Evolutionary conservation across 2,888 invertebrate species (phyloP), one percentile per base, ranked within the genome.

Genomic region (Apodemia duryi): DNA sequence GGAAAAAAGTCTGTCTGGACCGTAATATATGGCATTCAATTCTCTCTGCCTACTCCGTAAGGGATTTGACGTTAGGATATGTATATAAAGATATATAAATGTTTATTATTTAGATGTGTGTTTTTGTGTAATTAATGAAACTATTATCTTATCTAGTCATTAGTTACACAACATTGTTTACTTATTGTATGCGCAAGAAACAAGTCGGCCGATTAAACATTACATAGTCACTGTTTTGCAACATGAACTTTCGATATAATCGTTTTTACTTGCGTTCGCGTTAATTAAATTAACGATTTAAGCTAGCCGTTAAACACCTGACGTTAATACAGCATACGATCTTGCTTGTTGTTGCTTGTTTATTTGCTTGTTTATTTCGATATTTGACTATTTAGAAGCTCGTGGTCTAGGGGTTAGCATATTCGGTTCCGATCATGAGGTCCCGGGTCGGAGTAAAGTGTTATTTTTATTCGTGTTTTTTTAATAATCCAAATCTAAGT

Each of bases 201-300:
- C 57, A 11, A 57, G 57, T 57, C 32, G 32, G 32, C 57, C 32
- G 32, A 13, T 35, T 57, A 57, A 57, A 57, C 57, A 57, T 57
- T 35, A 57, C 57, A 57, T n/a, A 57, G 57, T 32, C 11, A n/a
- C 54, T 57, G 29, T 57, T 57, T 57, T 57, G 35, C 57, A 57
- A 57, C 57, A 6, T 57, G 57, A 57, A 57, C 57, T 57, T 35
- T 57, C 57, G 57, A 57, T 57, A 32, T 57, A 57, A 57, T 57
- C 57, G 57, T 32, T 32, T 57, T 57, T 32, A 32, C 32, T 57
- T 32, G 35, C 29, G 32, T 57, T 57, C 32, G 57, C n/a, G 57
- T 57, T 57, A 57, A 57, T 57, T 57, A 13, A 35, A 32, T 57
- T 57, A 57, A 57, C 57, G 32, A 6, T 57, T 57, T 57, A 32